Conservation (phyloP, 1,140 invertebrate species). For the Heliothis subflexa region DNA sequence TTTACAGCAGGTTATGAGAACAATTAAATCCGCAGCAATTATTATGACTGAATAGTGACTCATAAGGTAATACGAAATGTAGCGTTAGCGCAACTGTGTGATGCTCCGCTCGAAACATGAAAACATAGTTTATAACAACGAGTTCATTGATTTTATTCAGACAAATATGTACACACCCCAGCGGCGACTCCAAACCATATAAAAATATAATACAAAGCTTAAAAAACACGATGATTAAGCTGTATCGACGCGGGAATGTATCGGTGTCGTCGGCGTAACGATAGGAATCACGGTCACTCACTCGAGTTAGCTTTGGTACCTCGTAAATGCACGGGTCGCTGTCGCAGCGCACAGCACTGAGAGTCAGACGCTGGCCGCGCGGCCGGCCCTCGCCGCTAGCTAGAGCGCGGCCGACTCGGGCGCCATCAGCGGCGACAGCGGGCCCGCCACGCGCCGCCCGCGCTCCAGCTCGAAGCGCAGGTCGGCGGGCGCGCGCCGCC, state of each 20-base stretch:
- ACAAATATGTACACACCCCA: constrained; percentile 74
- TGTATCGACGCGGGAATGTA: constrained; percentile 74
- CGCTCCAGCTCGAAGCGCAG: constrained; percentile 93
- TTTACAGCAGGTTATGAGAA: constrained; percentile 34
- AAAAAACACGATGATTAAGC: constrained; percentile 73
- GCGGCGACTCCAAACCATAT: constrained; percentile 59
- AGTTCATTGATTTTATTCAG: constrained; percentile 74
- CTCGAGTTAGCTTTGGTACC: constrained; percentile 76
- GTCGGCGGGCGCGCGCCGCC: constrained; percentile 88
- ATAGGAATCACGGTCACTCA: constrained; percentile 63
- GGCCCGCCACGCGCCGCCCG: constrained; percentile 90
- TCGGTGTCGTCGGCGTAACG: constrained; percentile 58
- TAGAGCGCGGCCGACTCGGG: constrained; percentile 91
- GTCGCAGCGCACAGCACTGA: constrained; percentile 58
- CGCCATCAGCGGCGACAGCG: constrained; percentile 92
- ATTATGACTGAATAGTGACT: constrained; percentile 27
- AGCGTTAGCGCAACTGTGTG: constrained; percentile 56
- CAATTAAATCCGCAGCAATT: constrained; percentile 18
- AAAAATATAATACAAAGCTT: constrained; percentile 78
- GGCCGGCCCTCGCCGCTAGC: constrained; percentile 76
- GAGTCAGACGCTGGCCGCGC: constrained; percentile 79
- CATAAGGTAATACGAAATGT: constrained; percentile 1
- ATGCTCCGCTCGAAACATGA: constrained; percentile 65
- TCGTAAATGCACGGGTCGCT: constrained; percentile 74
- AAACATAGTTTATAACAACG: constrained; percentile 66